Evolutionary conservation across 2,888 invertebrate genomes (phyloP), one percentile per base, ranked within the genome.

Genomic region (Nasonia oneida): DNA sequence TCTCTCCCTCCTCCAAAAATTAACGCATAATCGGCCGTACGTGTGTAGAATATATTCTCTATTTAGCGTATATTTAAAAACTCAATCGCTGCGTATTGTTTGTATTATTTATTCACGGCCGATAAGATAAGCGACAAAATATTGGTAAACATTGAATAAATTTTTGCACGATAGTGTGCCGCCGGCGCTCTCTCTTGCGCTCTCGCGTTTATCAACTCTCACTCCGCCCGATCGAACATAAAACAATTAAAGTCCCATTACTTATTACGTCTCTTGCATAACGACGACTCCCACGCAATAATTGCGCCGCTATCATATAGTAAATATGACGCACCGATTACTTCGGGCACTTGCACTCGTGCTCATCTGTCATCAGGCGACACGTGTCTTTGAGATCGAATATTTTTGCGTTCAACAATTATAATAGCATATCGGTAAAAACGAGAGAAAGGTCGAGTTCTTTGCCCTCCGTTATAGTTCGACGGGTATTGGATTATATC

Each of bases 81-180:
- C 61, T 75, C 33, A 50, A 81, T 81, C 74, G 23, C 23, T 1
- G 14, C 75, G 67, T 47, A 77, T 76, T 86, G 81, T 84, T 86
- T 84, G 81, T 81, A 86, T 84, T 78, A 86, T 78, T 86, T 86
- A 81, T 86, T 74, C 50, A 18, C 37, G 29, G 2, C 14, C 39
- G 84, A 86, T 86, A 84, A 86, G 86, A 86, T 86, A 84, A 81
- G 78, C 14, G 29, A 76, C 57, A 81, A 84, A 71, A 70, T 86
- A 86, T 86, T 86, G 81, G 86, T 86, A 86, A 86, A 86, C 84
- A 86, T 84, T 84, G 77, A 86, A 74, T 57, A 78, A 81, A 81
- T 84, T 81, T 84, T 83, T 83, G 64, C 42, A 80, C 39, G 83
- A 86, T 81, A 83, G 33, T 84, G 23, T 86, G 37, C 37, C 67